A percentile compares a stretch with the other conserved stretches of the same genome.
These are phyloP conservation scores for Oryctes rhinoceros DNA, from an alignment of 1,140 invertebrate species.

Conservation along the genomic window DNA sequence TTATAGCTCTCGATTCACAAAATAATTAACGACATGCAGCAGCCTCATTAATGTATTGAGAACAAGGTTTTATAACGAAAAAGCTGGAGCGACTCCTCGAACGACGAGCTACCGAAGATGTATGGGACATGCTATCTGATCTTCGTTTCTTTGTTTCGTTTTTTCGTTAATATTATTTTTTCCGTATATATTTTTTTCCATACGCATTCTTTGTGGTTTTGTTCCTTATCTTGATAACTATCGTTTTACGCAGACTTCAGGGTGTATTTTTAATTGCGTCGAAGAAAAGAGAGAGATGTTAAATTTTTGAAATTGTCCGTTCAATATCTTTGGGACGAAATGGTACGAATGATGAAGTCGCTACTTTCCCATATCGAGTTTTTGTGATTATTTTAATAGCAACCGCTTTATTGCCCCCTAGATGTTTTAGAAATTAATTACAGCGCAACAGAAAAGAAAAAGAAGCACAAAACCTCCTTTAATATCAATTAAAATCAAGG, in stretches of 20 bases:
- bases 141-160: neutral
- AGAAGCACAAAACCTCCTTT: neutral
- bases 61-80: conserved; percentile 26
- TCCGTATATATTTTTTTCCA: neutral
- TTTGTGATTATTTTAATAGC: neutral
- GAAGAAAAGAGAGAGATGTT: neutral
- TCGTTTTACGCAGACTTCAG: conserved; percentile 6
- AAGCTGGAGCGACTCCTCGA: neutral
- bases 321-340: neutral
- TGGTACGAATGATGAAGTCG: neutral
- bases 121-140: conserved; percentile 34
- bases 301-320: neutral
- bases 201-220: neutral
- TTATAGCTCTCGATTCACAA: conserved; percentile 29
- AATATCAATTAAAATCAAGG: neutral
- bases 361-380: neutral
- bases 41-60: conserved; percentile 28
- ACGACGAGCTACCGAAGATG: conserved; percentile 26
- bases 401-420: neutral
- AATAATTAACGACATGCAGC: conserved; percentile 28
- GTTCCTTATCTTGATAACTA: neutral
- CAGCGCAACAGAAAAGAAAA: neutral
- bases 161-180: conserved; percentile 4
- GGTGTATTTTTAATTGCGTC: conserved; percentile 15
- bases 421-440: neutral